phyloP scores from a whole-genome alignment of 1,140 invertebrate species.

The Calephelis nemesis region DNA sequence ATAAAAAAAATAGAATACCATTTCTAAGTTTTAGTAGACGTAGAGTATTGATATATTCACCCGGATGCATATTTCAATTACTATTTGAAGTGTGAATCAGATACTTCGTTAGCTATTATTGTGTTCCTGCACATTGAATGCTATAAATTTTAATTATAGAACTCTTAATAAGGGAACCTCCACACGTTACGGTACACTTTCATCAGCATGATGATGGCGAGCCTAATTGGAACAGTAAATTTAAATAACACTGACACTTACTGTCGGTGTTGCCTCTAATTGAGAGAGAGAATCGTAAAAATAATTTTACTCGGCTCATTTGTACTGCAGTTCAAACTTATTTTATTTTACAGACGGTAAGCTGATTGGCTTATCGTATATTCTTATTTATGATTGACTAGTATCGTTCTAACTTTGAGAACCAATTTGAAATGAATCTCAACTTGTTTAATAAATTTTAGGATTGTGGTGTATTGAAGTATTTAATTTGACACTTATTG shows the following conservation, averaged over 20 bases:
- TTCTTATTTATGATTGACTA: conserved; percentile 52
- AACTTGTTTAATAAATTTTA: no score
- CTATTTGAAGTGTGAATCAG: conserved; percentile 37
- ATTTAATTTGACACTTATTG: no score
- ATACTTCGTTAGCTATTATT: conserved; percentile 49
- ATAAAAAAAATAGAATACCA: no score
- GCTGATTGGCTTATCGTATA: conserved; percentile 56
- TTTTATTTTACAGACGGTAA: conserved; percentile 59
- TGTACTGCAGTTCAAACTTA: conserved; percentile 70
- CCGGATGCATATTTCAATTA: conserved; percentile 26
- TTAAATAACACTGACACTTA: conserved; percentile 76
- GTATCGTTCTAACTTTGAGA: conserved; percentile 28
- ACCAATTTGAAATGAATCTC: background rate
- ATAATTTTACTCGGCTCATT: conserved; percentile 76
- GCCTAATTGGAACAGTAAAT: conserved; percentile 76
- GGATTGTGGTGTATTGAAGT: no score
- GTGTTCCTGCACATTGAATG: conserved; percentile 50
- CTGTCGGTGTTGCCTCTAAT: conserved; percentile 67
- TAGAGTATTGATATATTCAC: conserved; percentile 24
- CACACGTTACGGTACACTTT: conserved; percentile 64
- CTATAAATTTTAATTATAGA: conserved; percentile 76
- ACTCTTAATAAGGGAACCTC: conserved; percentile 73
- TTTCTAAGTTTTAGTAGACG: background rate
- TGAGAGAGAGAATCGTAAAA: conserved; percentile 76
- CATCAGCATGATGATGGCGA: conserved; percentile 70